phyloP scores from a whole-genome alignment of 1,140 invertebrate species.

The Telenomus remus region DNA sequence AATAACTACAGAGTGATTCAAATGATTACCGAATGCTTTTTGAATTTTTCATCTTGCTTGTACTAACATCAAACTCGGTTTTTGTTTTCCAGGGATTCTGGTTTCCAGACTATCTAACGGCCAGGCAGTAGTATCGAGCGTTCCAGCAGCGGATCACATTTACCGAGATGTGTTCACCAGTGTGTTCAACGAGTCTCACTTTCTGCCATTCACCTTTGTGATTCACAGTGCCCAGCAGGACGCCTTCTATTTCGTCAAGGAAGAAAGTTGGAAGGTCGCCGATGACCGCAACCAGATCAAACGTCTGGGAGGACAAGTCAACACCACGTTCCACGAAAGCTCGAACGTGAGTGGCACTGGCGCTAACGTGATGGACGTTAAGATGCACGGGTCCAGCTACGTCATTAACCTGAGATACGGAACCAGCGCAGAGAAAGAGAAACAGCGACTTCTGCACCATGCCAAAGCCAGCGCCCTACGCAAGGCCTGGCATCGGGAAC shows the following conservation, averaged over 20 bases:
- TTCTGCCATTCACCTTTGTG: slow-evolving; percentile 91
- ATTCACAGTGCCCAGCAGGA: slow-evolving; percentile 92
- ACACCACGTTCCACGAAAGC: slow-evolving; percentile 93
- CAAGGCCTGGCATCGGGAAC: slow-evolving; percentile 94
- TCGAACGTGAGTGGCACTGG: slow-evolving; percentile 81
- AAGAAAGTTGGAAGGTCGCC: slow-evolving; percentile 89
- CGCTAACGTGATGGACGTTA: slow-evolving; percentile 82
- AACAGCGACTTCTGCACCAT: slow-evolving; percentile 90
- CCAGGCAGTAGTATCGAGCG: slow-evolving; percentile 88
- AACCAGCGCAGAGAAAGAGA: slow-evolving; percentile 90
- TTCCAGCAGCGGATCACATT: slow-evolving; percentile 90
- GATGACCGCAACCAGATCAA: slow-evolving; percentile 93
- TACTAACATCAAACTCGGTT: no score
- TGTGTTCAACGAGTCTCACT: slow-evolving; percentile 92
- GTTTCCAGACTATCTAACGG: slow-evolving; percentile 87
- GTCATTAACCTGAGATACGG: slow-evolving; percentile 92
- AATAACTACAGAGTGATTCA: no score
- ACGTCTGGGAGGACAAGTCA: slow-evolving; percentile 91
- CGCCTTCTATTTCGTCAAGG: slow-evolving; percentile 96
- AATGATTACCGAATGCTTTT: no score
- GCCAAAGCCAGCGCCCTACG: slow-evolving; percentile 88
- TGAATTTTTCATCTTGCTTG: no score
- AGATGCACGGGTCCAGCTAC: slow-evolving; percentile 88
- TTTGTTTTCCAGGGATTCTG: slow-evolving; percentile 83
- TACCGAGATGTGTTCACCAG: slow-evolving; percentile 94